These are phyloP conservation scores for Xenentodon cancila DNA, from an alignment of 2,797 vertebrate genomes.

Conservation along the genomic window DNA sequence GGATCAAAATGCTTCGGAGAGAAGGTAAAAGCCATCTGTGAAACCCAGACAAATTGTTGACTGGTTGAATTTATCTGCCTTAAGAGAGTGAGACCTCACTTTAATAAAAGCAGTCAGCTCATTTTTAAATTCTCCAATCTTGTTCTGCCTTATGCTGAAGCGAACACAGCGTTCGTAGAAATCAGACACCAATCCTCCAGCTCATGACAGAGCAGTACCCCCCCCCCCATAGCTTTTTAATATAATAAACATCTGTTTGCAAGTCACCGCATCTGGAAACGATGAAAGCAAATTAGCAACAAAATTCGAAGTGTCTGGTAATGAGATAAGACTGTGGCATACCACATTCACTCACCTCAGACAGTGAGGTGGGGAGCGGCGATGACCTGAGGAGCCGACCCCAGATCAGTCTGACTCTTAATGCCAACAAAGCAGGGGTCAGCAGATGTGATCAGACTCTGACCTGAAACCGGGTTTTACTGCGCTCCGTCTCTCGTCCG, in stretches of 20 bases:
- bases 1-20: too few species aligned
- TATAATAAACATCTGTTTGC: conserved; percentile 79
- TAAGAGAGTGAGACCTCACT: too few species aligned
- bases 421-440: conserved; percentile 11
- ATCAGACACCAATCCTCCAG: conserved; percentile 40
- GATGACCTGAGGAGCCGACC: conserved; percentile 54
- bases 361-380: conserved; percentile 32
- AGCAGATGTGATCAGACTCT: conserved; percentile 43
- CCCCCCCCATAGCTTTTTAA: conserved; percentile 64
- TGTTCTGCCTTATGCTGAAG: conserved; percentile 31
- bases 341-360: conserved; percentile 78
- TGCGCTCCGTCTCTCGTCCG: conserved; percentile 26
- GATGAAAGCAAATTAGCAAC: conserved; percentile 87
- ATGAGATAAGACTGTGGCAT: conserved; percentile 80
- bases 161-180: conserved; percentile 35
- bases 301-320: conserved; percentile 83
- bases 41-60: neutral
- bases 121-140: conserved; percentile 40
- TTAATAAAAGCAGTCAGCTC: conserved; percentile 10
- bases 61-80: neutral
- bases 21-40: neutral
- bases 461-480: conserved; percentile 39
- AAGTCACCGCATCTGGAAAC: conserved; percentile 87
- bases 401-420: conserved; percentile 45
- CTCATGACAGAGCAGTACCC: conserved; percentile 14